Evolutionary conservation across 2,888 invertebrate species (phyloP), one percentile per base, ranked within the genome.

Genomic region (Drosophila multiciliata): DNA sequence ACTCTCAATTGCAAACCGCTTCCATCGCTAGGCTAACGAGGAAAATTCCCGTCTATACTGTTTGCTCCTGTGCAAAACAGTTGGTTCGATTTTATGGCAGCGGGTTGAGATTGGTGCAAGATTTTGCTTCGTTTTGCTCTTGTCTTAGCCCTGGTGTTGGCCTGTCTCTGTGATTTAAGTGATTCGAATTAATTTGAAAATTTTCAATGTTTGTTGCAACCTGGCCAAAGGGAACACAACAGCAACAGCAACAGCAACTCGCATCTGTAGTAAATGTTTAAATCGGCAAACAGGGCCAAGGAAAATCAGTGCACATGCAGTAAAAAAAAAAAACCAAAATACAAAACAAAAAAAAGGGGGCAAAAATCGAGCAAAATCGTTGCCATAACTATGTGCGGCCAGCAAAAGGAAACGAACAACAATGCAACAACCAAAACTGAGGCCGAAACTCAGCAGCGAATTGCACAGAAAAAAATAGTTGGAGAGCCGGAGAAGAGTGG

Each of bases 341-440:
- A 29, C 1, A 29, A 35, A 52, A n/a, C n/a, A 20, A 32, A 26
- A 33, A 55, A 36, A 26, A 36, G 17, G 8, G 12, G 9, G 23
- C 17, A 32, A 35, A 35, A 32, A 35, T 23, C 35, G 6, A 4
- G 26, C n/a, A 55, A 55, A 90, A 75, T 72, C 81, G 90, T 85
- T 89, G 83, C 90, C 90, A 88, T 90, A 88, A 89, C 90, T 88
- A 88, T 88, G 90, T 90, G 87, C 83, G 87, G 90, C 90, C 58
- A 69, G 76, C 86, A 74, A 59, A 76, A 75, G 67, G 64, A 78
- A 78, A 58, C 61, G 59, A 52, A 65, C 78, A 83, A 86, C 85
- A 82, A 78, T 74, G 78, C 60, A 78, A 78, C 66, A 77, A 55
- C 57, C 65, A 60, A 75, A 64, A 67, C 49, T 50, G 57, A 68